These are phyloP conservation scores for Eupeodes latifasciatus DNA, from an alignment of 2,888 invertebrate species.

Conservation along the genomic window DNA sequence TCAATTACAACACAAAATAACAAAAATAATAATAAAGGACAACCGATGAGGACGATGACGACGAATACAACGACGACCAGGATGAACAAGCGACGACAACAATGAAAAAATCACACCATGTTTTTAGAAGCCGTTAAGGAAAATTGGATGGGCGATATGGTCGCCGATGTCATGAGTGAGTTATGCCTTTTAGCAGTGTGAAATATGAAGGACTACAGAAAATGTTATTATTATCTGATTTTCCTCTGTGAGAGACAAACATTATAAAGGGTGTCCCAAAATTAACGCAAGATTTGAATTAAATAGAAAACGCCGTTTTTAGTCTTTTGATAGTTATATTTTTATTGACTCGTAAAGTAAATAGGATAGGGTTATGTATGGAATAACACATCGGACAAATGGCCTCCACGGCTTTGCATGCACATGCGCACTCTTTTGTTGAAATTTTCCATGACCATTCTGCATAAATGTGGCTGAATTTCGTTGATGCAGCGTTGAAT, in stretches of 20 bases:
- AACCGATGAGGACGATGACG: background rate
- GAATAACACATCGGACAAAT: too few relatives aligned
- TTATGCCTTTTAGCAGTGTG: conserved; percentile 8
- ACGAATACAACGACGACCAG: background rate
- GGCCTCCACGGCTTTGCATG: too few relatives aligned
- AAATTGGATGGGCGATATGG: conserved; percentile 27
- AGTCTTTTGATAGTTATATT: too few relatives aligned
- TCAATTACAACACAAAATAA: conserved; percentile 24
- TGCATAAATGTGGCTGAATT: too few relatives aligned
- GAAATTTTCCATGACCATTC: too few relatives aligned
- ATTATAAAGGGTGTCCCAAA: too few relatives aligned
- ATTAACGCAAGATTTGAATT: too few relatives aligned
- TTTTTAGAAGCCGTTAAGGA: conserved; percentile 32
- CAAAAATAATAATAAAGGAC: background rate
- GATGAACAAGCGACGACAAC: background rate
- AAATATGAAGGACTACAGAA: conserved; percentile 15
- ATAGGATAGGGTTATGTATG: too few relatives aligned
- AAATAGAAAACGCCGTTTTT: too few relatives aligned
- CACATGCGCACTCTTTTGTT: too few relatives aligned
- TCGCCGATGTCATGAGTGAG: background rate
- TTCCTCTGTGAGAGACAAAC: background rate
- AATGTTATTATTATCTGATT: background rate
- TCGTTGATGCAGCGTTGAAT: too few relatives aligned
- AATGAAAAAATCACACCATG: conserved; percentile 35
- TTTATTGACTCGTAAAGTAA: too few relatives aligned